Evolutionary conservation across 2,888 invertebrate species (phyloP).

Genomic region (Eueremaeus valkanovi): DNA sequence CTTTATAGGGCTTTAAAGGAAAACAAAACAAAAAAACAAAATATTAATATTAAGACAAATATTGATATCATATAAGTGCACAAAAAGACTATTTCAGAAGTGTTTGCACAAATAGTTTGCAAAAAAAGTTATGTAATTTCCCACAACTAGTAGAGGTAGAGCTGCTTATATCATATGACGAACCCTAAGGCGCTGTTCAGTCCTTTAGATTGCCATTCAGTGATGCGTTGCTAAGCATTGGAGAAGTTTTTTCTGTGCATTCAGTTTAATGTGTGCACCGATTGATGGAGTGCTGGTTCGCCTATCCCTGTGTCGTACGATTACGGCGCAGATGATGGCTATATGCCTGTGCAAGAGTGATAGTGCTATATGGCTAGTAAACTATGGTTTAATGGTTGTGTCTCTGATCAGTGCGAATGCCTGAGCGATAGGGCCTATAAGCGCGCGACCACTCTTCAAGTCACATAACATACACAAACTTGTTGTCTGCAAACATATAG

Average conservation of each 20-base stretch:
- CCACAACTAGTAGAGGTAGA: no score
- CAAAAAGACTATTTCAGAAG: no score
- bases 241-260: neutral
- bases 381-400: no score
- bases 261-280: neutral
- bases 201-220: no score
- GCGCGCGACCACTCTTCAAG: neutral
- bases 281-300: neutral
- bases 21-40: no score
- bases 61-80: neutral
- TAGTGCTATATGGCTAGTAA: no score
- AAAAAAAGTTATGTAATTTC: neutral
- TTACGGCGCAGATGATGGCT: neutral
- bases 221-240: constrained; percentile 1
- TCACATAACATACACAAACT: neutral
- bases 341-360: neutral
- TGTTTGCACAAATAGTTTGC: neutral
- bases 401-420: neutral
- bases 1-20: neutral
- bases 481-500: neutral
- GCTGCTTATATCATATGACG: no score
- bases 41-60: neutral
- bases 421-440: neutral
- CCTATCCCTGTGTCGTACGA: neutral
- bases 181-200: no score